Base-by-base conservation (phyloP, 2,888 invertebrate species). In the Acrobasis suavella region DNA sequence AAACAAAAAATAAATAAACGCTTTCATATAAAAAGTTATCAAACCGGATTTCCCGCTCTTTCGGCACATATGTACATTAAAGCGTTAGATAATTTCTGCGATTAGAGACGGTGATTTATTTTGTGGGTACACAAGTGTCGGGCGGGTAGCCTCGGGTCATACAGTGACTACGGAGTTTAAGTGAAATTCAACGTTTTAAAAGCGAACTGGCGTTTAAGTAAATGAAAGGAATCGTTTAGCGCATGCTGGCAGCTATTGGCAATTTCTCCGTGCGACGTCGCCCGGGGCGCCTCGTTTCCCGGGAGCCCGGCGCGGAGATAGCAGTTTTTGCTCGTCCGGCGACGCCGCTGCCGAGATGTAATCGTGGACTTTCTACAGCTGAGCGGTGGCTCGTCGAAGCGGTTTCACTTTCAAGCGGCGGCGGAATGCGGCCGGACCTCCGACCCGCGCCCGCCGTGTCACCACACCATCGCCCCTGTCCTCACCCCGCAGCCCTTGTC, bases 341-440 rank as follows among this genome's bases (percentile, higher is more conserved):
- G 82, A 75, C 82, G 80, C 71, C 75, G 75, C 80, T 75, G 78
- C 73, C 77, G 81, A 85, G 86, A 87, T 89, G 84, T 87, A 89
- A 87, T 90, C 88, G 86, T 85, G 87, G 89, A 91, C 91, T 92
- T 92, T 92, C 91, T 91, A 91, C 89, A 83, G 89, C 84, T 86
- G 90, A 87, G 87, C 83, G 81, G 80, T 77, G 77, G 78, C 75
- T 76, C 72, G 81, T 69, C 81, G 81, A 78, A 79, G 86, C 85
- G 86, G 89, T 91, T 92, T 91, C 91, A 91, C 91, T 92, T 91
- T 91, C 91, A 81, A 87, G 84, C 86, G 83, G 80, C 86, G 83
- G 74, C 76, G 90, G 91, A 91, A 91, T 91, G 91, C 87, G 91
- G 87, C 86, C 89, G 89, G 86, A 91, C 90, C 91, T 90, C 86